Conservation (phyloP, 2,888 invertebrate genomes). For the Theristus sp. region DNA sequence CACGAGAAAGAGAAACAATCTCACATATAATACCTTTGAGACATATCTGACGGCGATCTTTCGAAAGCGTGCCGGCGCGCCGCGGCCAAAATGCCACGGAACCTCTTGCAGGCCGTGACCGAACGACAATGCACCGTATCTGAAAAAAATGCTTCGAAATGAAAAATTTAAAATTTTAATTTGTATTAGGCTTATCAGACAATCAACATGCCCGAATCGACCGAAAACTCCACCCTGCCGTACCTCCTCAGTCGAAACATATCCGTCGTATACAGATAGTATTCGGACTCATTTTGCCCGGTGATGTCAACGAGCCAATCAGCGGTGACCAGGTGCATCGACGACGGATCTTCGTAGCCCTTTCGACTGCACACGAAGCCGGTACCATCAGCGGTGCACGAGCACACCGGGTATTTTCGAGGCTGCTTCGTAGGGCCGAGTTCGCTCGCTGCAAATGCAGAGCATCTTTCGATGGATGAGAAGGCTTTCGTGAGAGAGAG, state of each 20-base stretch:
- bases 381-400: no score
- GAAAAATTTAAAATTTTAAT: no score
- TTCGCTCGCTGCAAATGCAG: no score
- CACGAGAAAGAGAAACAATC: not conserved
- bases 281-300: conserved; percentile 30
- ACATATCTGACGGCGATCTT: conserved; percentile 8
- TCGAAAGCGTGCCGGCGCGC: conserved; percentile 30
- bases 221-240: not conserved
- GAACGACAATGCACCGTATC: conserved; percentile 36
- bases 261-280: conserved; percentile 34
- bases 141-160: conserved; percentile 14
- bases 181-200: no score
- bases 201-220: not conserved
- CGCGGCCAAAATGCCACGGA: conserved; percentile 31
- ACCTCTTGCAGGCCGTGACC: conserved; percentile 30
- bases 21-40: conserved; percentile 3
- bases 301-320: conserved; percentile 33
- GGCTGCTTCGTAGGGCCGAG: no score
- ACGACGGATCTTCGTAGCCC: conserved; percentile 27
- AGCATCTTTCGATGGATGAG: no score
- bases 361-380: conserved; percentile 30
- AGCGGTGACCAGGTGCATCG: conserved; percentile 27
- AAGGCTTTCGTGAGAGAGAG: no score
- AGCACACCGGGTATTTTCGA: no score
- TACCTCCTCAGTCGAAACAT: conserved; percentile 33